Percentiles rank a stretch among this genome's conserved stretches.
Conservation (phyloP, 2,113 vertebrate genomes). For the Struthidea cinerea region DNA sequence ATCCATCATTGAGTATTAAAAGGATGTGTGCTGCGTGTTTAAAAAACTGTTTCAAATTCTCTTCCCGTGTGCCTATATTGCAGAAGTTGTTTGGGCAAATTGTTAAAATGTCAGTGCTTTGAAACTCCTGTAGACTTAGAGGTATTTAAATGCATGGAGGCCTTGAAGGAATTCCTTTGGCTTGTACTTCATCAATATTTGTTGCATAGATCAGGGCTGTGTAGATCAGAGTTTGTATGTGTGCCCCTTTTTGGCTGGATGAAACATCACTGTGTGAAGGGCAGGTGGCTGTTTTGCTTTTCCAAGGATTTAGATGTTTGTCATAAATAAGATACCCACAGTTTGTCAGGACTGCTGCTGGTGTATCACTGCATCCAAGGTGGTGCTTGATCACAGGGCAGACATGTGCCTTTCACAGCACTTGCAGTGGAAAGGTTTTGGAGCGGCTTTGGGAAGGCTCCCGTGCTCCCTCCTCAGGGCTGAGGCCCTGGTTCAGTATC, state of each 20-base stretch:
- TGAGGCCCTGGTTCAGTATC: background rate
- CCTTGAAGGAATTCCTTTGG: background rate
- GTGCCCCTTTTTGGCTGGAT: background rate
- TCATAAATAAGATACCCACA: background rate
- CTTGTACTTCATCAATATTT: background rate
- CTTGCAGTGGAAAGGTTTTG: background rate
- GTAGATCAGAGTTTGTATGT: background rate
- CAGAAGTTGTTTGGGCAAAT: background rate
- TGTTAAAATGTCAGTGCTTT: background rate
- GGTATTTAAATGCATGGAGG: background rate
- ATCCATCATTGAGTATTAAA: background rate
- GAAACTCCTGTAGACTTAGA: background rate
- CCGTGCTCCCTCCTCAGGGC: background rate
- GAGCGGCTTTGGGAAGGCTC: background rate
- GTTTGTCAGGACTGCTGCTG: background rate
- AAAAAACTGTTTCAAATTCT: background rate
- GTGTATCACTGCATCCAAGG: background rate
- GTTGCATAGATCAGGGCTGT: background rate
- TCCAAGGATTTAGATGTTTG: background rate
- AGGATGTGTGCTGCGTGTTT: background rate
- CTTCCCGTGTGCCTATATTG: background rate
- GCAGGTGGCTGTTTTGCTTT: background rate
- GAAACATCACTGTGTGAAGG: background rate
- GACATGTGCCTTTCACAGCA: background rate
- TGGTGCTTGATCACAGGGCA: accelerated